Percentiles rank a stretch among this genome's conserved stretches.
These are phyloP conservation scores for Porphyrio hochstetteri DNA, from an alignment of 2,113 vertebrate species.

Conservation along the genomic window DNA sequence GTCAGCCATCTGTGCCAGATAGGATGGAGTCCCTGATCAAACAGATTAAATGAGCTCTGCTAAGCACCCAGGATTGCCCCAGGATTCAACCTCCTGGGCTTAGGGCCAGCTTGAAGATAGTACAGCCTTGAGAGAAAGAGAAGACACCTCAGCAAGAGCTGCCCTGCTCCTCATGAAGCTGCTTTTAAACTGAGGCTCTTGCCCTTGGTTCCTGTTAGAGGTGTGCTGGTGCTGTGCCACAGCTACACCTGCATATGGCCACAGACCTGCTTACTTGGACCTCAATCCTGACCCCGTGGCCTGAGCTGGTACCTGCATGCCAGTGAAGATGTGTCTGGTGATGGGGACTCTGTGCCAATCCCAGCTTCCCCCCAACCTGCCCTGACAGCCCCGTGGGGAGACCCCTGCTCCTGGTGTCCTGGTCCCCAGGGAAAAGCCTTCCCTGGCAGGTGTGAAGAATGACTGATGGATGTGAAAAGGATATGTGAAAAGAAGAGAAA, in stretches of 20 bases:
- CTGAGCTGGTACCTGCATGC: not conserved
- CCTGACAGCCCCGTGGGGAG: not conserved
- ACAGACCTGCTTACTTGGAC: not conserved
- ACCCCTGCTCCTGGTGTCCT: accelerated
- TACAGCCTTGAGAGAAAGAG: not conserved
- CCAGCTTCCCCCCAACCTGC: no score
- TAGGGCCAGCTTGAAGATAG: not conserved
- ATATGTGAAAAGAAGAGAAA: not conserved
- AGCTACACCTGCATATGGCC: not conserved
- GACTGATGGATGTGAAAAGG: not conserved
- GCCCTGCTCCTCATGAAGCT: not conserved
- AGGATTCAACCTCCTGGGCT: not conserved
- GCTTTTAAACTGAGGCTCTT: not conserved
- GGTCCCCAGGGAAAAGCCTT: not conserved
- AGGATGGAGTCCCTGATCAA: no score
- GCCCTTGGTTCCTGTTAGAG: not conserved
- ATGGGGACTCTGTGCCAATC: not conserved
- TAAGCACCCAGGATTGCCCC: not conserved
- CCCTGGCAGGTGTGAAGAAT: not conserved
- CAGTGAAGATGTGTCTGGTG: not conserved
- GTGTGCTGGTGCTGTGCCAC: not conserved
- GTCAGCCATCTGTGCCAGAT: not conserved
- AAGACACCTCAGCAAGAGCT: not conserved
- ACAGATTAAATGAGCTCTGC: not conserved
- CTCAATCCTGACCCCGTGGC: not conserved